phyloP scores from a whole-genome alignment of 2,888 invertebrate genomes.

The Drosophila tanythrix region DNA sequence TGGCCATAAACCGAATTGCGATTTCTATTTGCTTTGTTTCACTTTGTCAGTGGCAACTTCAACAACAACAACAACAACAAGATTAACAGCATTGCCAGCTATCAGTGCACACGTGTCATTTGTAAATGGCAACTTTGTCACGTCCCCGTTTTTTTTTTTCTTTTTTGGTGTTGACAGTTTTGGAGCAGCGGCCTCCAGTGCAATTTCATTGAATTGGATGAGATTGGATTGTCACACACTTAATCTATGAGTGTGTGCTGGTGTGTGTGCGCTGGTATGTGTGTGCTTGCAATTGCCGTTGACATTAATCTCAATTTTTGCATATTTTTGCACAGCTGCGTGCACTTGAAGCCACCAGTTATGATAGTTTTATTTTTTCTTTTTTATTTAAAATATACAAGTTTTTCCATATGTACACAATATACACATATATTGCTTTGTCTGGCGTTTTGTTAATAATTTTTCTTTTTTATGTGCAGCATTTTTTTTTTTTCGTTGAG shows the following conservation, averaged over 20 bases:
- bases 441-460: constrained; percentile 3
- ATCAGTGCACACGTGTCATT: constrained; percentile 72
- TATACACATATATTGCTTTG: constrained; percentile 16
- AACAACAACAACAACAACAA: constrained; percentile 4
- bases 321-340: constrained; percentile 73
- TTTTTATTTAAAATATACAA: constrained; percentile 7
- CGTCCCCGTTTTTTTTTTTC: constrained; percentile 49
- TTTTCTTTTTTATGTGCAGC: constrained; percentile 19
- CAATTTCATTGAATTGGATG: constrained; percentile 31
- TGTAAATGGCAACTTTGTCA: constrained; percentile 72
- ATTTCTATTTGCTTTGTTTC: constrained; percentile 45
- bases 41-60: constrained; percentile 32
- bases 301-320: constrained; percentile 77
- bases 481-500: constrained; percentile 18
- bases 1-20: constrained; percentile 34
- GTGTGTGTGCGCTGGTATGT: not conserved
- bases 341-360: constrained; percentile 66
- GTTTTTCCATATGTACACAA: constrained; percentile 7
- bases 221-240: constrained; percentile 37
- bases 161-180: constrained; percentile 59
- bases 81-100: constrained; percentile 16
- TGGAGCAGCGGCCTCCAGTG: constrained; percentile 53
- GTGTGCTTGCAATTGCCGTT: constrained; percentile 31
- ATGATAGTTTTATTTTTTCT: constrained; percentile 28
- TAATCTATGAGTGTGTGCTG: constrained; percentile 7